phyloP scores from a whole-genome alignment of 2,797 vertebrate genomes.

The Poeciliopsis paucimaculata region DNA sequence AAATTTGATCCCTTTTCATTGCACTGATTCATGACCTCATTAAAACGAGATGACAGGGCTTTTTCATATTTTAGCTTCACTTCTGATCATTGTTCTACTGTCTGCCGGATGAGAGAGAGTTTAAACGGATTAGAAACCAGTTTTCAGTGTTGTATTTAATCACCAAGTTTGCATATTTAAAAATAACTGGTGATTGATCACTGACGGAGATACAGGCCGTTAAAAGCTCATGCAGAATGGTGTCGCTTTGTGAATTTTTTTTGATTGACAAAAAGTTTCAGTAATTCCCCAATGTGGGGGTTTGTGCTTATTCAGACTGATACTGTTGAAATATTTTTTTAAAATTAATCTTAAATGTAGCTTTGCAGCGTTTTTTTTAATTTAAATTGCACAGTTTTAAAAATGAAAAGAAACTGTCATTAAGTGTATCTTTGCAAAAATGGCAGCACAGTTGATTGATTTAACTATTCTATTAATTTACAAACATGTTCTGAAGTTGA shows the following conservation, averaged over 20 bases:
- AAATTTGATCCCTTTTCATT: not conserved
- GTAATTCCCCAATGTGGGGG: not conserved
- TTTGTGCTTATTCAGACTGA: not conserved
- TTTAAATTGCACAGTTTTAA: not conserved
- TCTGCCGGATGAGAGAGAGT: not conserved
- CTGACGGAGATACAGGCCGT: not conserved
- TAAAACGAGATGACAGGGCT: not conserved
- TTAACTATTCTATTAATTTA: not conserved
- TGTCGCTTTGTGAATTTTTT: not conserved
- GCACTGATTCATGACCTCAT: slow-evolving; percentile 2
- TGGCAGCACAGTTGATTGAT: not conserved
- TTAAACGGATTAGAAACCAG: not conserved
- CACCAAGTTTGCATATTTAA: not conserved
- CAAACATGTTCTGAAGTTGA: not conserved
- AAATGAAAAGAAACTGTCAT: not conserved
- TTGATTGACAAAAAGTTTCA: not conserved
- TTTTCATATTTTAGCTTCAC: slow-evolving; percentile 1
- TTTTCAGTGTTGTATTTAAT: not conserved
- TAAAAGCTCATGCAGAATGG: not conserved
- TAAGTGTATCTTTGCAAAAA: not conserved
- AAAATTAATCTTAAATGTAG: not conserved
- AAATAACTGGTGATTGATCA: slow-evolving; percentile 6
- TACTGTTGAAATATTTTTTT: not conserved
- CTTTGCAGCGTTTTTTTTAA: not conserved
- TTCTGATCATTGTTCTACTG: not conserved